Evolutionary conservation across 2,797 vertebrate species (phyloP), one percentile per base, ranked within the genome.

Genomic region (Helicolenus hilgendorfi): DNA sequence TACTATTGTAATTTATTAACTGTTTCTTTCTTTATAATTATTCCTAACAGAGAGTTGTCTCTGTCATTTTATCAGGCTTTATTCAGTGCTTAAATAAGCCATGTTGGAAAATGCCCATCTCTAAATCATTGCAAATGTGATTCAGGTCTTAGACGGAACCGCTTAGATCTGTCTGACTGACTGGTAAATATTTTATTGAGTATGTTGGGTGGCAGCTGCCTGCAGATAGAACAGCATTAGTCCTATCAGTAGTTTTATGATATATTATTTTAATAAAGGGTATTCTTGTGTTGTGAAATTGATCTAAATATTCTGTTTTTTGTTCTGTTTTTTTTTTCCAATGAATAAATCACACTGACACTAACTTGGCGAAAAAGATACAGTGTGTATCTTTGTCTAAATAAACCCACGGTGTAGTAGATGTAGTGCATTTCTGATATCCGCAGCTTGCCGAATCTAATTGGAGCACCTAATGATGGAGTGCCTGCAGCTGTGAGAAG

Each of bases 401-500:
- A 72, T 27, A 14, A 74, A n/a, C 8, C 27, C 10, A 38, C 45
- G 26, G 26, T 65, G 58, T 36, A 72, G 58, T 7, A 35, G 53
- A 33, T 65, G 38, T 29, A 11, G 60, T 45, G 45, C 15, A 5
- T 81, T 55, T 76, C 26, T 77, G 41, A 69, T 62, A n/a, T 45
- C 49, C 49, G 63, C 22, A 7, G 76, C 56, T 72, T 64, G 67
- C 70, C 1, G 13, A 49, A 60, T 72, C 85, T 71, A 78, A 84
- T 79, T 77, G 6, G 36, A 77, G 83, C 71, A 31, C 31, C 71
- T 72, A 38, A 80, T 26, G 55, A 79, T 55, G 65, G 56, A 85
- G 64, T n/a, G 81, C 3, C 31, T 84, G 72, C 83, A 89, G 89
- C 85, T 81, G 63, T 68, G 33, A 58, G 56, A 11, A 36, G 41